A percentile compares a stretch with the other conserved stretches of the same genome.
phyloP scores from a whole-genome alignment of 2,113 vertebrate species.

The Mesoclemmys tuberculata region DNA sequence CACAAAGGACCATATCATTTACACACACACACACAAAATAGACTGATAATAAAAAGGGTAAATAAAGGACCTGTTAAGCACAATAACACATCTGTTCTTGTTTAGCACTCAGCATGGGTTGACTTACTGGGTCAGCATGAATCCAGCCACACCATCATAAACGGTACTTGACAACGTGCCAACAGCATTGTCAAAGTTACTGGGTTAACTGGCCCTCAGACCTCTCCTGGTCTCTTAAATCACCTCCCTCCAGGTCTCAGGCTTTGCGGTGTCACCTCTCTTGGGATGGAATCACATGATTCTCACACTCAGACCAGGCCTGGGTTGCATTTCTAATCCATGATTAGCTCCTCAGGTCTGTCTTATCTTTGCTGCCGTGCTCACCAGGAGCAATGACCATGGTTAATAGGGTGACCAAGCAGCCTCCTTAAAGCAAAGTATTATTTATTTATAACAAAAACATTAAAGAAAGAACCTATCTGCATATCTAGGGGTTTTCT shows the following conservation, averaged over 20 bases:
- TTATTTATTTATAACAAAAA: not conserved
- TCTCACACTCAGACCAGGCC: not conserved
- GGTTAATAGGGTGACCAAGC: not conserved
- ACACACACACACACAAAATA: not conserved
- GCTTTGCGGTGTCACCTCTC: not conserved
- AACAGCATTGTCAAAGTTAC: not conserved
- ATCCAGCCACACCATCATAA: not conserved
- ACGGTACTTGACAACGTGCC: not conserved
- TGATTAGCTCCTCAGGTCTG: too few relatives aligned
- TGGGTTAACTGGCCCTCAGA: not conserved
- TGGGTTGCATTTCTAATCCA: too few relatives aligned
- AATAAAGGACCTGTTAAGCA: too few relatives aligned
- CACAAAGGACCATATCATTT: not conserved
- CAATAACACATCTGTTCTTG: too few relatives aligned
- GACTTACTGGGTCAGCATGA: not conserved
- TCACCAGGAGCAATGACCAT: not conserved
- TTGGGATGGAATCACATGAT: not conserved
- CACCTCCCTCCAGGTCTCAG: not conserved
- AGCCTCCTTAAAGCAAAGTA: too few relatives aligned
- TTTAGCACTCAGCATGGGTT: not conserved
- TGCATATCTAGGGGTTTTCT: not conserved
- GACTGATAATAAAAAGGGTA: too few relatives aligned
- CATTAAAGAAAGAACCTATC: not conserved
- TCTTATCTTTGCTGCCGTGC: not conserved
- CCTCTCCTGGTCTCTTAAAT: not conserved